Conservation (phyloP, 1,140 invertebrate species). For the Megathymus violae region DNA sequence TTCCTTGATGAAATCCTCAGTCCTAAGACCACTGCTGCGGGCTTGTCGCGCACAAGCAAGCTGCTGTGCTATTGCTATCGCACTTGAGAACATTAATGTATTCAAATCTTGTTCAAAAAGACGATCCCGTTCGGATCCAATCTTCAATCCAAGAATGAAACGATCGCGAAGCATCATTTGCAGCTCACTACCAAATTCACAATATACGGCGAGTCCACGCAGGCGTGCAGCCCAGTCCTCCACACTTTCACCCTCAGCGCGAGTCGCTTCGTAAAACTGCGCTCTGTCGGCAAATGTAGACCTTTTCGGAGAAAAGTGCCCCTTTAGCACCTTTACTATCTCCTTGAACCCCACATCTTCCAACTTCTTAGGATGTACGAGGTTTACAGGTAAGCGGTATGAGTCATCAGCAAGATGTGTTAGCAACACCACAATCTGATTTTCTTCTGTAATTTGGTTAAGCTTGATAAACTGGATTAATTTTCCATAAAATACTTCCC, state of each 20-base stretch:
- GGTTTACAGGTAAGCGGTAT: constrained; percentile 30
- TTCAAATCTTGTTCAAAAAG: constrained; percentile 37
- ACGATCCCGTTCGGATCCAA: constrained; percentile 35
- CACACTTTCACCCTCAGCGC: constrained; percentile 24
- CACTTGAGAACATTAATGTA: constrained; percentile 31
- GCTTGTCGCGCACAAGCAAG: constrained; percentile 19
- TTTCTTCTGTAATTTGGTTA: constrained; percentile 23
- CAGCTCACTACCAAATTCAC: constrained; percentile 36
- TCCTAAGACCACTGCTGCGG: not conserved
- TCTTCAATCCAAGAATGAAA: constrained; percentile 38
- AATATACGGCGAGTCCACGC: constrained; percentile 36
- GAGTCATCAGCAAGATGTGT: constrained; percentile 36
- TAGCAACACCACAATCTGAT: constrained; percentile 31
- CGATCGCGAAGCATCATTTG: constrained; percentile 36
- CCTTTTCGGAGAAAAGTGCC: constrained; percentile 30
- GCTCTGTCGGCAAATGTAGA: constrained; percentile 29
- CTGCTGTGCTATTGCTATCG: constrained; percentile 36
- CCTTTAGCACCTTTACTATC: constrained; percentile 25
- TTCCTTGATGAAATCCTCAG: constrained; percentile 17
- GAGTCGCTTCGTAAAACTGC: constrained; percentile 29
- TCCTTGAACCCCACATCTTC: constrained; percentile 24
- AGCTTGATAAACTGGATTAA: constrained; percentile 35
- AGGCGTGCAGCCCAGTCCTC: constrained; percentile 36
- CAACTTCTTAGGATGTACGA: constrained; percentile 30
- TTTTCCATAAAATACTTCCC: constrained; percentile 34